These are phyloP conservation scores for Petrocephalus sullivani DNA, from an alignment of 2,797 vertebrate genomes.

Conservation along the genomic window DNA sequence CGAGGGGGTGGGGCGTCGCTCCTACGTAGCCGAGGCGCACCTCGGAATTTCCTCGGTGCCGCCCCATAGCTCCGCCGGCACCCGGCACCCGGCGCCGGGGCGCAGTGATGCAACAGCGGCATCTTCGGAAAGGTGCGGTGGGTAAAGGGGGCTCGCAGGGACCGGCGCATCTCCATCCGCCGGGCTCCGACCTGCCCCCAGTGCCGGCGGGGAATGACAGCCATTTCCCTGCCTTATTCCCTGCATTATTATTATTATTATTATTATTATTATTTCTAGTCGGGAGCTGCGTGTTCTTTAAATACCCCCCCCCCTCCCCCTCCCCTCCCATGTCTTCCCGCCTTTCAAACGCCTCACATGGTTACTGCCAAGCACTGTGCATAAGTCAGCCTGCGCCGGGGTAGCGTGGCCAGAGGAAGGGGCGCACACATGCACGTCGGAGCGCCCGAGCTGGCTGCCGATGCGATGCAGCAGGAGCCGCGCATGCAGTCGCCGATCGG, in stretches of 20 bases:
- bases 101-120: constrained; percentile 8
- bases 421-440: constrained; percentile 49
- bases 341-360: constrained; percentile 54
- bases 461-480: constrained; percentile 65
- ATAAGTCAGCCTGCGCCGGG: constrained; percentile 58
- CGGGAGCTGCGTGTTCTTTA: constrained; percentile 32
- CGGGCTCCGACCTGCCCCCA: neutral
- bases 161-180: neutral
- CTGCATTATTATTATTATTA: too few relatives aligned
- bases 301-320: constrained; percentile 41
- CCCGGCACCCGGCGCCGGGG: neutral
- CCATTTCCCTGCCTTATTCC: neutral
- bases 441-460: constrained; percentile 56
- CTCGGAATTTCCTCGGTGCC: constrained; percentile 8
- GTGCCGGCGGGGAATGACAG: neutral
- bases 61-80: neutral
- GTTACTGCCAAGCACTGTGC: constrained; percentile 51
- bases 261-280: neutral
- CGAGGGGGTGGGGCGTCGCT: neutral
- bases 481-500: constrained; percentile 43
- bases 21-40: neutral
- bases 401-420: constrained; percentile 49
- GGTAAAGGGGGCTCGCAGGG: neutral
- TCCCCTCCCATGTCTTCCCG: constrained; percentile 16
- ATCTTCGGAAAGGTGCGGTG: neutral